Conservation (phyloP, 2,113 vertebrate species). For the Phyllopteryx taeniolatus region DNA sequence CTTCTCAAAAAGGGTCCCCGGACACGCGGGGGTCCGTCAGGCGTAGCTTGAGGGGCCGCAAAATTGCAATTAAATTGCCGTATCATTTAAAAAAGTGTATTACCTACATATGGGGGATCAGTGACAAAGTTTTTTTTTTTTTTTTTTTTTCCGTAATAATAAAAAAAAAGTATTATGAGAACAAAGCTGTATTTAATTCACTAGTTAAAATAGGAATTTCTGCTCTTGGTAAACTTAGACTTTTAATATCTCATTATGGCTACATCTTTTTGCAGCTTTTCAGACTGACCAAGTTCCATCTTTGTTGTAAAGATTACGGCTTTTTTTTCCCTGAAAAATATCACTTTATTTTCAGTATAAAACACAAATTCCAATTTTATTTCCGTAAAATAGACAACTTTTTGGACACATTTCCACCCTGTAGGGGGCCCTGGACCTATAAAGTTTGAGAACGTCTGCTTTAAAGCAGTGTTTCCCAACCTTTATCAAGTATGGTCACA, state of each 20-base stretch:
- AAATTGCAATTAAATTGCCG: background rate
- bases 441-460: too few species aligned
- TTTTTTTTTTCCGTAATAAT: background rate
- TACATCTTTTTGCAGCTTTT: too few species aligned
- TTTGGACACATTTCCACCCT: too few species aligned
- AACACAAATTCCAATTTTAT: too few species aligned
- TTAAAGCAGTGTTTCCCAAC: background rate
- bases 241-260: too few species aligned
- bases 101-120: background rate
- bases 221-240: background rate
- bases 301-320: too few species aligned
- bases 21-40: background rate
- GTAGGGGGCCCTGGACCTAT: too few species aligned
- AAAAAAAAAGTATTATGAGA: background rate
- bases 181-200: background rate
- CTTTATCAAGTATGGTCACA: background rate
- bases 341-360: too few species aligned
- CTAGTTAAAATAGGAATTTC: background rate
- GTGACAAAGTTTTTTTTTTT: background rate
- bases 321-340: too few species aligned
- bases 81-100: background rate
- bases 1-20: background rate
- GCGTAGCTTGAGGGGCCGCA: too few species aligned
- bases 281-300: too few species aligned
- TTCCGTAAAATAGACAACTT: too few species aligned